Percentiles rank a stretch among this genome's conserved stretches.
phyloP scores from a whole-genome alignment of 2,888 invertebrate genomes.

The Idaea straminata region DNA sequence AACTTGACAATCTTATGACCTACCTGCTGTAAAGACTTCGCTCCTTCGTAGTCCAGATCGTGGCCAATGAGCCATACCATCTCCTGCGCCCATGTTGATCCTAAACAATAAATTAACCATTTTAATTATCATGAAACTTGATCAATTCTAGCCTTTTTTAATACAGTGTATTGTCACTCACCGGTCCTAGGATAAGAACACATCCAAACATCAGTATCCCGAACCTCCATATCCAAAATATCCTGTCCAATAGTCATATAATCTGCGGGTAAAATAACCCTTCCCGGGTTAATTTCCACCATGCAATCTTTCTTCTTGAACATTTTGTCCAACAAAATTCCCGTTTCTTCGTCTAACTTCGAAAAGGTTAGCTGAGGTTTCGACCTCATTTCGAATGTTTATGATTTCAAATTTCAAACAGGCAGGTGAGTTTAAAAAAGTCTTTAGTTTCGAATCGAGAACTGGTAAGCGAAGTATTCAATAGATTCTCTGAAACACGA shows the following conservation, averaged over 20 bases:
- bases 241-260: constrained; percentile 84
- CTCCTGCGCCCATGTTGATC: constrained; percentile 96
- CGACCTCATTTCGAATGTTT: constrained; percentile 51
- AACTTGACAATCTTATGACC: no score
- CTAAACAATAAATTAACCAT: constrained; percentile 54
- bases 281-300: constrained; percentile 86
- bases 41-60: constrained; percentile 87
- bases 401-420: not conserved
- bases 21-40: constrained; percentile 81
- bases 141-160: not conserved
- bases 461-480: no score
- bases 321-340: constrained; percentile 82
- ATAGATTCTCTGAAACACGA: no score
- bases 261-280: constrained; percentile 84
- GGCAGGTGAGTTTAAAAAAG: not conserved
- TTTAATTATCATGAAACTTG: not conserved
- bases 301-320: constrained; percentile 85
- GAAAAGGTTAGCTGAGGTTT: constrained; percentile 73
- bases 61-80: constrained; percentile 95
- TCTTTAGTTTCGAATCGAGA: no score
- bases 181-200: constrained; percentile 94
- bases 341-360: constrained; percentile 80
- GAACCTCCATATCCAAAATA: constrained; percentile 85
- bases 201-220: constrained; percentile 90
- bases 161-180: no score